Conservation (phyloP, 2,113 vertebrate species). For the Casuarius casuarius region DNA sequence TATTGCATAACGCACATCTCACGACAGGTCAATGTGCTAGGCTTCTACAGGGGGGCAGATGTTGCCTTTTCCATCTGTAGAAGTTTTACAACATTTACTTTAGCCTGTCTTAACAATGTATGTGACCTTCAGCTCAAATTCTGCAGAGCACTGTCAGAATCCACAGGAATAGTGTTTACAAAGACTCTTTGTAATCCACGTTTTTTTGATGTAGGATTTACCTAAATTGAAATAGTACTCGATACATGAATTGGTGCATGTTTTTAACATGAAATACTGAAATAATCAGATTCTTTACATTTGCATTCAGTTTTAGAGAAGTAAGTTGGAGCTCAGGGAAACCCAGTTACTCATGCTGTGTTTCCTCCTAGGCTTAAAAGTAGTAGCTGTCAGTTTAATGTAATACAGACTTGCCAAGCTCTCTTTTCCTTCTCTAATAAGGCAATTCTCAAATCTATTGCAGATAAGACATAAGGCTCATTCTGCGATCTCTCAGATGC, state of each 20-base stretch:
- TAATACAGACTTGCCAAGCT: neutral
- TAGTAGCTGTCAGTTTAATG: neutral
- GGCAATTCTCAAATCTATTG: neutral
- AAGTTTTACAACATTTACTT: neutral
- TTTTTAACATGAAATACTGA: neutral
- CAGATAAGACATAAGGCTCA: neutral
- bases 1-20: neutral
- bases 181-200: neutral
- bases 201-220: neutral
- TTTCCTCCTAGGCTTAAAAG: neutral
- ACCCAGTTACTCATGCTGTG: neutral
- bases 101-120: neutral
- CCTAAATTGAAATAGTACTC: neutral
- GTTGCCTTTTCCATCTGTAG: neutral
- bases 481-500: neutral
- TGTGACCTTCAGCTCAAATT: neutral
- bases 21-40: neutral
- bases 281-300: neutral
- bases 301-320: neutral
- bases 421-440: neutral
- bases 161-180: no score
- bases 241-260: neutral
- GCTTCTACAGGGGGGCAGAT: neutral
- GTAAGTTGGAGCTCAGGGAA: neutral
- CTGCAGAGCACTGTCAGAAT: neutral